Conservation (phyloP, 2,113 vertebrate species). For the Dasyurus viverrinus region DNA sequence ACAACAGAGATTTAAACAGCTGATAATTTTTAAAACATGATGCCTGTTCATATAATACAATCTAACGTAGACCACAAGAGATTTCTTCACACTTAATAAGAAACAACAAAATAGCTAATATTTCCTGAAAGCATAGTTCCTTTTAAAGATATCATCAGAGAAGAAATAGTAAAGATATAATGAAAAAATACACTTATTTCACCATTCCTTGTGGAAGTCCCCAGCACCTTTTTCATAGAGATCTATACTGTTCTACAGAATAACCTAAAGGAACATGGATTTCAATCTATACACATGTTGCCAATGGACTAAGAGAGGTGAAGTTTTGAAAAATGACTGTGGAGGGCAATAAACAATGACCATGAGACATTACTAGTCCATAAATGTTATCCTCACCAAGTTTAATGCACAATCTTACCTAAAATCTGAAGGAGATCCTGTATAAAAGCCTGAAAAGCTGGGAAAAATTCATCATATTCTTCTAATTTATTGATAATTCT, state of each 20-base stretch:
- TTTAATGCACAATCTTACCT: conserved; percentile 82
- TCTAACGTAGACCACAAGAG: background rate
- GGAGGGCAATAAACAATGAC: conserved; percentile 3
- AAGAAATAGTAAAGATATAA: background rate
- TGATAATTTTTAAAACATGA: background rate
- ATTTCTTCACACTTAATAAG: background rate
- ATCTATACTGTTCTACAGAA: background rate
- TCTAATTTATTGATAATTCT: conserved; percentile 91
- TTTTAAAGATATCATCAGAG: conserved; percentile 11
- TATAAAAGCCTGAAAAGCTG: conserved; percentile 89
- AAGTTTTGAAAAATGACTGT: background rate
- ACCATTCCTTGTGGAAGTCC: conserved; percentile 12
- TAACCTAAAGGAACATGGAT: conserved; percentile 16
- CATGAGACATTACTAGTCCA: conserved; percentile 8
- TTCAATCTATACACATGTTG: background rate
- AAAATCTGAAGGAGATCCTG: conserved; percentile 87
- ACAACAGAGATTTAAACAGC: conserved; percentile 7
- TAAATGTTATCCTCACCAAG: conserved; percentile 26
- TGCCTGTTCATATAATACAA: background rate
- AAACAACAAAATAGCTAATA: background rate
- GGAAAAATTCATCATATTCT: conserved; percentile 93
- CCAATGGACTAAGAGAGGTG: background rate
- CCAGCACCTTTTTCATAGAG: background rate
- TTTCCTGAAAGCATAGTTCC: conserved; percentile 21
- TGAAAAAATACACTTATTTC: background rate